Evolutionary conservation across 35 echinoderm and acorn worm genomes (phyloP).

Genomic region (Stichopus chloronotus): DNA sequence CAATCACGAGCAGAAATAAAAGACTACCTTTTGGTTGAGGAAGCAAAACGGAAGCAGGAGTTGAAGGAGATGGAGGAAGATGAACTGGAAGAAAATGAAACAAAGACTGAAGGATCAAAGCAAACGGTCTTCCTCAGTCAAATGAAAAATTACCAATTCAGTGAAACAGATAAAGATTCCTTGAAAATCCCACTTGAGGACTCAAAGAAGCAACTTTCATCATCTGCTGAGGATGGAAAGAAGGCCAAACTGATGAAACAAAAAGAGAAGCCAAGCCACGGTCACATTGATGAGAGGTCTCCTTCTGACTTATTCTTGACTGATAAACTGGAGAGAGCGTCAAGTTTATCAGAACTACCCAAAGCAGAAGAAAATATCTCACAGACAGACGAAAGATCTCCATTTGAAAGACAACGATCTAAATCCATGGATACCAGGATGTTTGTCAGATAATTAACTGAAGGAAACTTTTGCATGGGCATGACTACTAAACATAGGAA

Average conservation of each 20-base stretch:
- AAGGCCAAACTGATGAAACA: neutral
- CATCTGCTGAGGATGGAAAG: neutral
- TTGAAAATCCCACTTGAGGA: neutral
- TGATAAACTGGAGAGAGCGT: neutral
- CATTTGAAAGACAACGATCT: neutral
- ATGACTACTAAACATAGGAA: too few species aligned
- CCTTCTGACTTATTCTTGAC: neutral
- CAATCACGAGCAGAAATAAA: neutral
- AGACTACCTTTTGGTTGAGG: conserved; percentile 2
- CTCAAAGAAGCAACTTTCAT: neutral
- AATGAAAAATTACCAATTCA: conserved; percentile 29
- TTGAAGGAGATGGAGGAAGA: conserved; percentile 22
- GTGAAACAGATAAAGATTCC: conserved; percentile 3
- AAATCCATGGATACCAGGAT: neutral
- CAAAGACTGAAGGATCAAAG: neutral
- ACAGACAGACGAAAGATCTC: neutral
- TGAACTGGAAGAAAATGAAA: neutral
- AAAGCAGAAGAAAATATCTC: neutral
- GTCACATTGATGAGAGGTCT: neutral
- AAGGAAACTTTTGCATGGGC: too few species aligned
- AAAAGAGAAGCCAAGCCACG: neutral
- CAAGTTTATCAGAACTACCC: neutral
- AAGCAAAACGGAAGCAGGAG: conserved; percentile 15
- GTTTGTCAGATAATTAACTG: neutral
- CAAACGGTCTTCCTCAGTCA: neutral